phyloP scores from a whole-genome alignment of 2,113 vertebrate genomes.

The Passer montanus region DNA sequence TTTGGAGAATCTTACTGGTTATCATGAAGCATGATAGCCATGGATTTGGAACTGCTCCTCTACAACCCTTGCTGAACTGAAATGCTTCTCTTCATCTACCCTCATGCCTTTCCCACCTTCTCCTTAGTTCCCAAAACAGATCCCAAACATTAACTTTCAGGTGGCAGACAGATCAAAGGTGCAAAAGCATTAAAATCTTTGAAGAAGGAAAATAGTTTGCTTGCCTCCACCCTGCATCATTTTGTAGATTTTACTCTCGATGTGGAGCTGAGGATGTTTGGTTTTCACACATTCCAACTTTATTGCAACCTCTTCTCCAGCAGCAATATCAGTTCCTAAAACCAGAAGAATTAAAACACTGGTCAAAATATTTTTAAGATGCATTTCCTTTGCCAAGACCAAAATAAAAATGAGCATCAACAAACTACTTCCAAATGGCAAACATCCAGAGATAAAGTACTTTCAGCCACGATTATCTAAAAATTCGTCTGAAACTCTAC shows the following conservation, averaged over 20 bases:
- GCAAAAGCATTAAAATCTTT: not conserved
- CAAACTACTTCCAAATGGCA: not conserved
- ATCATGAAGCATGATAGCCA: not conserved
- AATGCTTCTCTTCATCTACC: not conserved
- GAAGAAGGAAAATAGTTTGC: not conserved
- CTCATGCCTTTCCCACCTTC: not conserved
- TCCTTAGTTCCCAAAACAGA: not conserved
- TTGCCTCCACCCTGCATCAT: constrained; percentile 98
- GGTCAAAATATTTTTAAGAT: not conserved
- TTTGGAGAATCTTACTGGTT: not conserved
- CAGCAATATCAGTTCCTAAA: constrained; percentile 93
- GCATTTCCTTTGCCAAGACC: not conserved
- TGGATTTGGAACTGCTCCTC: not conserved
- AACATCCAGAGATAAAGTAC: not conserved
- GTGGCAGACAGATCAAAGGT: not conserved
- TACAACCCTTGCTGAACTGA: not conserved
- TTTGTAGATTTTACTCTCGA: constrained; percentile 99
- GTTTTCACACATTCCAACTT: constrained; percentile 98
- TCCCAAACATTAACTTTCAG: not conserved
- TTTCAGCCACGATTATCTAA: not conserved
- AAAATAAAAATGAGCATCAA: not conserved
- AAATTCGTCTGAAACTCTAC: not conserved
- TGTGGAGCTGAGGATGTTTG: constrained; percentile 97
- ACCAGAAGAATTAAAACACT: not conserved
- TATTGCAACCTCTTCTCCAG: constrained; percentile 94